Conservation (phyloP, 2,797 vertebrate species). For the Geotrypetes seraphini region DNA sequence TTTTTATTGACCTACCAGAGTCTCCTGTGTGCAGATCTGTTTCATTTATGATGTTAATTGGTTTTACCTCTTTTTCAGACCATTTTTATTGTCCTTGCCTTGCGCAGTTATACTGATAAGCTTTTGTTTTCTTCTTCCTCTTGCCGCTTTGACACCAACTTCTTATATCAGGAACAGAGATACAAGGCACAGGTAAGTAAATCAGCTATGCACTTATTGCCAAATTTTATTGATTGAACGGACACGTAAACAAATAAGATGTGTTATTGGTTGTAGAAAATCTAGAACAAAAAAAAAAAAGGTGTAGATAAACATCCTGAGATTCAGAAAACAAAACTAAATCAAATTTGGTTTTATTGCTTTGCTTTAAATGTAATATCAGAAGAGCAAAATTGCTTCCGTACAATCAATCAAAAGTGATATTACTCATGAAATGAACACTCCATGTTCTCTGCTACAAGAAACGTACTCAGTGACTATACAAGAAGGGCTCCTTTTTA, state of each 20-base stretch:
- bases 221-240: constrained; percentile 17
- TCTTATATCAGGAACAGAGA: constrained; percentile 82
- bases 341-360: constrained; percentile 8
- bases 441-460: too few species aligned
- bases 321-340: constrained; percentile 5
- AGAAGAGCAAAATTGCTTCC: background rate
- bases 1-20: too few species aligned
- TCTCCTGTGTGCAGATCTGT: too few species aligned
- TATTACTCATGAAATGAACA: too few species aligned
- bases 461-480: too few species aligned
- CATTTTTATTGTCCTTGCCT: background rate
- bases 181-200: constrained; percentile 90
- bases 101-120: constrained; percentile 17
- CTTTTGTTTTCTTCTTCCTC: constrained; percentile 30
- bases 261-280: constrained; percentile 3
- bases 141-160: constrained; percentile 25
- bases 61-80: too few species aligned
- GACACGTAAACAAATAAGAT: constrained; percentile 15
- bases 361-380: constrained; percentile 3
- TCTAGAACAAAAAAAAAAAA: background rate
- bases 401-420: constrained; percentile 11
- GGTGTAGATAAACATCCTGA: constrained; percentile 2
- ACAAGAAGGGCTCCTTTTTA: too few species aligned
- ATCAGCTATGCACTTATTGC: constrained; percentile 7
- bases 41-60: too few species aligned